Base-by-base conservation (phyloP, 2,888 invertebrate genomes). In the Epsilonema sp. region DNA sequence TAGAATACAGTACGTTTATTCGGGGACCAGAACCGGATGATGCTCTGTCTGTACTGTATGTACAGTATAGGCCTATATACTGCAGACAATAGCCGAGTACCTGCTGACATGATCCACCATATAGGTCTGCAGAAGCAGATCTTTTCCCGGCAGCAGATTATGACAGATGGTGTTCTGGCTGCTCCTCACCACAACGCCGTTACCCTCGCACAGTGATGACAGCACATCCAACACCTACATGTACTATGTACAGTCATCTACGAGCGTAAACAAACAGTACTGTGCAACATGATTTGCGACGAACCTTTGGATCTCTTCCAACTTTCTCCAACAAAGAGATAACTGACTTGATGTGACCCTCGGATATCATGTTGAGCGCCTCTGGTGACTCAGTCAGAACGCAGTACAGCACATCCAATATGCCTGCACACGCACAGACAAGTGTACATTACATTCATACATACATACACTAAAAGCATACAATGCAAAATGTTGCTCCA, bases 151-250 rank as follows among this genome's bases (percentile, higher is more conserved):
- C 52, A 99, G 72, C 37, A 99, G 70, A 63, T 89, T 94, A 67
- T 97, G 92, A 62, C 90, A 90, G 65, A 97, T 97, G 62, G 94
- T 89, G 70, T 97, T 94, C 70, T 97, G 97, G 8, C 92, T 94
- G 22, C 89, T 87, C 38, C 97, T 74, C 3, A 99, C 97, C 0
- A 97, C 97, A 0, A 97, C 90, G 1, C 90, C 92, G 63, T 94
- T 97, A 75, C 97, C 97, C 45, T 97, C 94, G 67, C 97, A 99
- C 0, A 99, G 76, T 0, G 94, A 94, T 57, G 92, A 90, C 36
- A 99, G 71, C 0, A 99, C 94, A 66, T 97, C 92, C 52, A 99
- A 69, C 0, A 97, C 70, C 69, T 70, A 55, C 8, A 45, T 3
- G 16, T 22, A 40, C n/a, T n/a, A n/a, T n/a, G n/a, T n/a, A n/a